Evolutionary conservation across 2,888 invertebrate genomes (phyloP).

Genomic region (Ceraclea dissimilis): DNA sequence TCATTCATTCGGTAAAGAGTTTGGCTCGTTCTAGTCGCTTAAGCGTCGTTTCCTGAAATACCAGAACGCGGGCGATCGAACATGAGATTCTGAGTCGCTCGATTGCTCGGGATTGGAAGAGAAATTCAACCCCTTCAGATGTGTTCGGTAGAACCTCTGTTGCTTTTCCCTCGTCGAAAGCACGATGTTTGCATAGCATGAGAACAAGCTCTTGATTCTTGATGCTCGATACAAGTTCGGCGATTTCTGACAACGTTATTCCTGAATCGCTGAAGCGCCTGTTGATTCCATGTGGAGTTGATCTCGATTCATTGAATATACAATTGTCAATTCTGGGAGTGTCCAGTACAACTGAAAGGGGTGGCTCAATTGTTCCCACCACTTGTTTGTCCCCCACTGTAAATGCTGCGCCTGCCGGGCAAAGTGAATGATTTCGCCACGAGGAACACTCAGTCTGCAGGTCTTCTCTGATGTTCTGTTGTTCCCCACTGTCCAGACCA

Average conservation of each 20-base stretch:
- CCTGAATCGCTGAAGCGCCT: background rate
- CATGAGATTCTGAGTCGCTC: slow-evolving; percentile 16
- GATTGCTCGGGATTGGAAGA: slow-evolving; percentile 16
- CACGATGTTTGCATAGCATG: slow-evolving; percentile 21
- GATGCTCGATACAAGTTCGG: background rate
- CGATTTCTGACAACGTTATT: background rate
- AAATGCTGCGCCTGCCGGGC: background rate
- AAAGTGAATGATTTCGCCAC: slow-evolving; percentile 8
- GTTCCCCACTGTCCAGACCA: slow-evolving; percentile 15
- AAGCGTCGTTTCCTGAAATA: slow-evolving; percentile 20
- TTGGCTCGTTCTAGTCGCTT: no score
- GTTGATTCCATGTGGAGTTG: slow-evolving; percentile 1
- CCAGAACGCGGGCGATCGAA: slow-evolving; percentile 22
- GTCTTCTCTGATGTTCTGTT: background rate
- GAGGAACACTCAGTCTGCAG: no score
- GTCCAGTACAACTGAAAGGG: no score
- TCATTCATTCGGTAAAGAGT: no score
- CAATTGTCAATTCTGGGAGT: background rate
- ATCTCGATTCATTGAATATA: no score
- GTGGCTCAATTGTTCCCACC: no score
- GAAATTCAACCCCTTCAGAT: slow-evolving; percentile 19
- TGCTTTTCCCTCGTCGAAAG: slow-evolving; percentile 20
- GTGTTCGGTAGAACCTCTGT: slow-evolving; percentile 15
- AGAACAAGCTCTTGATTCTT: slow-evolving; percentile 24
- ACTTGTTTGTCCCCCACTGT: slow-evolving; percentile 7